Conservation (phyloP, 2,888 invertebrate genomes). For the Tolmerus cingulatus region DNA sequence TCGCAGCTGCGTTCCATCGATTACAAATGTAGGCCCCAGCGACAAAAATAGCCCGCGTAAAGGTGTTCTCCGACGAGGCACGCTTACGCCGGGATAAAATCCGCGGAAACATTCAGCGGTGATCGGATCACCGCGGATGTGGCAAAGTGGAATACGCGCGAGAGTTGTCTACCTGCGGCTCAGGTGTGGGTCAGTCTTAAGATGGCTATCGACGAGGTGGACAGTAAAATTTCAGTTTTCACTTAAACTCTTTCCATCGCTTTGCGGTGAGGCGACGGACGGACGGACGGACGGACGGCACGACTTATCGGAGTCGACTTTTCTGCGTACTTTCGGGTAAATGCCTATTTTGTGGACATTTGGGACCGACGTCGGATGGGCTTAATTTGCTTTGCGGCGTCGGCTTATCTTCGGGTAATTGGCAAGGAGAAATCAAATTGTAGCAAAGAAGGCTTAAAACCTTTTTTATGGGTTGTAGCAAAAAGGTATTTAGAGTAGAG, state of each 20-base stretch:
- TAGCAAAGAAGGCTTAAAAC: background rate
- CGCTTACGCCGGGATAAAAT: background rate
- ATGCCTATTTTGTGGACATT: background rate
- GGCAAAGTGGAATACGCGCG: background rate
- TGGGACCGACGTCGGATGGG: background rate
- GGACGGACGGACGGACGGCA: background rate
- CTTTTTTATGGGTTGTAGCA: background rate
- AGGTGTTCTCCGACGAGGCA: background rate
- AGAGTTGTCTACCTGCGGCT: background rate
- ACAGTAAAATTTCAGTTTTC: background rate
- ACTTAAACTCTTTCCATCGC: background rate
- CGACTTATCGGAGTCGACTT: background rate
- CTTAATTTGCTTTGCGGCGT: background rate
- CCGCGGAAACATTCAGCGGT: background rate
- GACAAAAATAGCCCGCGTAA: background rate
- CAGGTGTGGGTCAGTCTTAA: background rate
- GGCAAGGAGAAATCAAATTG: background rate
- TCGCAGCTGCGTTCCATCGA: background rate
- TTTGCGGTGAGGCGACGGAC: background rate
- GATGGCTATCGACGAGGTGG: background rate
- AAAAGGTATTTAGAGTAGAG: background rate
- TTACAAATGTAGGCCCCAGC: background rate
- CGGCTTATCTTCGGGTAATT: background rate
- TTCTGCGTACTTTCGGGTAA: background rate
- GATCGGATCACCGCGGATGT: background rate